Percentiles rank a stretch among this genome's conserved stretches.
Conservation (phyloP, 1,140 invertebrate genomes). For the Aphidius gifuensis region DNA sequence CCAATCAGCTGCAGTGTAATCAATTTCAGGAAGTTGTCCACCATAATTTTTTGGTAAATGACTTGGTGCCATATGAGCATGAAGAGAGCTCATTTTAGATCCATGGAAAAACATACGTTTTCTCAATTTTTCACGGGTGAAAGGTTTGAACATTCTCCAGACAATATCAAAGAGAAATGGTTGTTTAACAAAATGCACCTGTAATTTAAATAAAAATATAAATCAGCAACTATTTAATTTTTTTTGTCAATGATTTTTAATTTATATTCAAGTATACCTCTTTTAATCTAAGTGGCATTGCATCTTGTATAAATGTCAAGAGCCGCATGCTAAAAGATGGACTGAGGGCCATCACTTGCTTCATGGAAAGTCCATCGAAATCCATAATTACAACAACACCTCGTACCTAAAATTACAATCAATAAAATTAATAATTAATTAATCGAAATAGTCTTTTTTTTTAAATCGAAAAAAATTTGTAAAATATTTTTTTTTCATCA, state of each 20-base stretch:
- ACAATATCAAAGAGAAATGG: conserved; percentile 86
- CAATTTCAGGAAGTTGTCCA: conserved; percentile 69
- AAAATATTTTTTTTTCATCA: neutral
- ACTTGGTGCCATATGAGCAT: conserved; percentile 65
- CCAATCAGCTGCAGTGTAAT: conserved; percentile 73
- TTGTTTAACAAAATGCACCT: conserved; percentile 83
- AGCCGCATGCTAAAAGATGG: conserved; percentile 72
- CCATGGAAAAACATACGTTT: conserved; percentile 77
- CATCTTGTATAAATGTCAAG: conserved; percentile 79
- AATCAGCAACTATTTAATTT: neutral
- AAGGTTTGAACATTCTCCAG: conserved; percentile 84
- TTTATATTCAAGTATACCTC: conserved; percentile 54
- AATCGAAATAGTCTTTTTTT: too few species aligned
- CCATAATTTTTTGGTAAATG: conserved; percentile 73
- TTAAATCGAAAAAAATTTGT: neutral
- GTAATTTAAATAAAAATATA: neutral
- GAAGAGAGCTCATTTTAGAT: conserved; percentile 67
- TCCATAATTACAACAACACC: conserved; percentile 79
- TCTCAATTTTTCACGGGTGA: conserved; percentile 80
- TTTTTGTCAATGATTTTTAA: neutral
- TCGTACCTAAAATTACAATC: conserved; percentile 48
- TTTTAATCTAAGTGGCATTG: conserved; percentile 83
- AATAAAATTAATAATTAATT: conserved; percentile 1
- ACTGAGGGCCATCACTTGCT: conserved; percentile 69
- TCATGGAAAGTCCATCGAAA: conserved; percentile 71